phyloP scores from a whole-genome alignment of 2,797 vertebrate genomes.

The Arnoldichthys spilopterus region DNA sequence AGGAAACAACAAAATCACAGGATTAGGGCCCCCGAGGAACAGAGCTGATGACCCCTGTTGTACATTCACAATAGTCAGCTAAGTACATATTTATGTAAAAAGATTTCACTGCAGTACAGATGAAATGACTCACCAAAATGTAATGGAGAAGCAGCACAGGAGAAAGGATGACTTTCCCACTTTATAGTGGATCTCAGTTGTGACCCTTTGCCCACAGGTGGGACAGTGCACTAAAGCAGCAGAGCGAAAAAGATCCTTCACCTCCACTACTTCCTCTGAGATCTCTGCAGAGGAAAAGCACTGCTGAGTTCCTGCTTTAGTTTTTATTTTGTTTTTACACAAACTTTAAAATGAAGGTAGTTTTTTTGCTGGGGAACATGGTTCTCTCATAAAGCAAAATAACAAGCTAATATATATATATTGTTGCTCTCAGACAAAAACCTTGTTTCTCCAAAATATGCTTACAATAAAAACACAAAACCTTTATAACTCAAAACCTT shows the following conservation, averaged over 20 bases:
- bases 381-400: too few species aligned
- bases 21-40: neutral
- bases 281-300: constrained; percentile 18
- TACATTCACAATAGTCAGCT: neutral
- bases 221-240: constrained; percentile 63
- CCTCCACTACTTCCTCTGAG: constrained; percentile 25
- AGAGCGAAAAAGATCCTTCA: constrained; percentile 21
- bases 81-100: neutral
- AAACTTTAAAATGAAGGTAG: neutral
- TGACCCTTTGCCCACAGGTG: constrained; percentile 58
- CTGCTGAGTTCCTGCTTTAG: neutral
- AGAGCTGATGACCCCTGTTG: neutral
- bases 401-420: too few species aligned
- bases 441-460: too few species aligned
- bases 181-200: constrained; percentile 56
- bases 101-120: neutral
- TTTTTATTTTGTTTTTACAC: neutral
- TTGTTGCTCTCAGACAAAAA: too few species aligned
- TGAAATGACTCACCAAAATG: constrained; percentile 63
- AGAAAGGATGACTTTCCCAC: constrained; percentile 54
- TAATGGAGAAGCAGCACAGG: constrained; percentile 53
- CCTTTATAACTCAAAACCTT: too few species aligned
- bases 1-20: neutral
- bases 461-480: too few species aligned
- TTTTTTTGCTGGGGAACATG: neutral